Evolutionary conservation across 2,888 invertebrate genomes (phyloP), one percentile per base, ranked within the genome.

Genomic region (Catocala fraxini): DNA sequence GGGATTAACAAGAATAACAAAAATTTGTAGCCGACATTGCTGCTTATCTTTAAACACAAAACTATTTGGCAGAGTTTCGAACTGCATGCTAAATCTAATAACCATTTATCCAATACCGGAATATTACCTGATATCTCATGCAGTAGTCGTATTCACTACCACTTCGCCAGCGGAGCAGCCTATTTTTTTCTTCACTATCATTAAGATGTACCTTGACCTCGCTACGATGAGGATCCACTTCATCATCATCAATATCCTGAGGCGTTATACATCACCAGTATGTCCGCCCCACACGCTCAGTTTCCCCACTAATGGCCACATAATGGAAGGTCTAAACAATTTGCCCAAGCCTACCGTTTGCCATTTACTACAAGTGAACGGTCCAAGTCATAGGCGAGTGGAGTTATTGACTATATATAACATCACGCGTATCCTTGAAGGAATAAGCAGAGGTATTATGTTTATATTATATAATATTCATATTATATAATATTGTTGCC

Each of bases 321-420:
- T 90, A 91, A 91, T 89, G 81, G 90, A 90, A 92, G 91, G 92
- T 88, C 92, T 88, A 81, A 91, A 77, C 89, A 89, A 92, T 92
- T 92, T 90, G 80, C 82, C 63, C 75, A 80, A 70, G 80, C 84
- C 84, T 87, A 89, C 86, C 66, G 82, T 75, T 81, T 77, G 85
- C 80, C 69, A 87, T 88, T 86, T 86, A 83, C 78, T 82, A 70
- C 63, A 68, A 70, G 63, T 51, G 61, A 65, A 56, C 77, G 87
- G 86, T 69, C 0, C 71, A 88, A 87, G 77, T 69, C 4, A 79
- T 10, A 58, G 69, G 66, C 58, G 51, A 9, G 1, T 10, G 25
- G 12, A 12, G n/a, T 13, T 3, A 43, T 43, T 5, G 9, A 25
- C n/a, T 6, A n/a, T n/a, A 9, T 7, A 12, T 6, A 11, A n/a